These are phyloP conservation scores for Caprella mutica DNA, from an alignment of 2,888 invertebrate species.

Conservation along the genomic window DNA sequence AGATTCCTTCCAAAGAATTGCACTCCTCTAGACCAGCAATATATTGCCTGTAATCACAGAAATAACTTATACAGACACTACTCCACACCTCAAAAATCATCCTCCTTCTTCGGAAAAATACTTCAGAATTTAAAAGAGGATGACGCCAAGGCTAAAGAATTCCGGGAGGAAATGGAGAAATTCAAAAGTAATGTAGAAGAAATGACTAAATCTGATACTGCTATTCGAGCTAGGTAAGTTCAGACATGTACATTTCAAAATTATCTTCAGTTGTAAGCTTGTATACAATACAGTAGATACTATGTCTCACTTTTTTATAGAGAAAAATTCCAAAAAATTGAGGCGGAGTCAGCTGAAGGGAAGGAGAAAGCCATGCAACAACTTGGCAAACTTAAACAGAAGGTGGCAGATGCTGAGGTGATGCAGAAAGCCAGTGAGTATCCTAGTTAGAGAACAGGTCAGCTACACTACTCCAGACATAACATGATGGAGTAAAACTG, in stretches of 20 bases:
- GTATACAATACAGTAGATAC: neutral
- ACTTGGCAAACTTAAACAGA: slow-evolving; percentile 71
- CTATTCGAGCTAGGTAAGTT: slow-evolving; percentile 63
- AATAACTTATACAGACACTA: too few relatives aligned
- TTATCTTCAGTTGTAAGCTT: neutral
- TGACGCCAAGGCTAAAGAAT: slow-evolving; percentile 72
- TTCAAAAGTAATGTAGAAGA: slow-evolving; percentile 93
- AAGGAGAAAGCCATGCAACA: slow-evolving; percentile 75
- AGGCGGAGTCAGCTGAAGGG: slow-evolving; percentile 81
- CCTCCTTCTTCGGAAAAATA: slow-evolving; percentile 74
- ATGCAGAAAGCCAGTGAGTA: slow-evolving; percentile 69
- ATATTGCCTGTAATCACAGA: too few relatives aligned
- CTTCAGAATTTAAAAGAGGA: slow-evolving; percentile 88
- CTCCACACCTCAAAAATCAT: slow-evolving; percentile 40
- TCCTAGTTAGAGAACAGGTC: too few relatives aligned
- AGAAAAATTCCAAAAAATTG: slow-evolving; percentile 81
- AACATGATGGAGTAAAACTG: too few relatives aligned
- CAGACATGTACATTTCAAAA: neutral
- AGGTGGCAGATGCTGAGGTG: slow-evolving; percentile 76
- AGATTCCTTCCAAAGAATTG: too few relatives aligned
- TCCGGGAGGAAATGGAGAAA: slow-evolving; percentile 92
- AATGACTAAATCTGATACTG: slow-evolving; percentile 89
- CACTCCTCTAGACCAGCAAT: too few relatives aligned
- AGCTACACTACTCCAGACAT: too few relatives aligned
- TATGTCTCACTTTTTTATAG: slow-evolving; percentile 42